Evolutionary conservation across 2,113 vertebrate genomes (phyloP).

Genomic region (Onychorhynchus coronatus): DNA sequence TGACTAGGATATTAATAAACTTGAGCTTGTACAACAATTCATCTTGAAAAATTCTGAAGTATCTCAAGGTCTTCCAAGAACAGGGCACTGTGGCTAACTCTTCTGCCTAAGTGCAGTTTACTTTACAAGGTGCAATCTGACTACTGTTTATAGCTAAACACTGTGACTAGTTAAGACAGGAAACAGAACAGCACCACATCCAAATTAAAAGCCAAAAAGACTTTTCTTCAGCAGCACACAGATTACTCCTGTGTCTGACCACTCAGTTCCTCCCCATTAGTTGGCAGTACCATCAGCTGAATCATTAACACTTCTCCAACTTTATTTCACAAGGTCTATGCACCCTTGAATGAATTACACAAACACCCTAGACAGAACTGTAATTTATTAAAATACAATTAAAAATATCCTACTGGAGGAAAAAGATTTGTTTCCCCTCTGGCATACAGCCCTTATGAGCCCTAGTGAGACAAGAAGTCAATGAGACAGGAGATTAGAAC

Average conservation of each 20-base stretch:
- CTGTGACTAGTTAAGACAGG: not conserved
- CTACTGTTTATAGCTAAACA: constrained; percentile 36
- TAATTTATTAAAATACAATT: not conserved
- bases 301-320: not conserved
- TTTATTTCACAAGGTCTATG: not conserved
- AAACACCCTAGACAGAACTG: not conserved
- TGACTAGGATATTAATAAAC: not conserved
- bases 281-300: not conserved
- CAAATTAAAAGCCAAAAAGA: not conserved
- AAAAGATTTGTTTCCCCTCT: not conserved
- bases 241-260: not conserved
- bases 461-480: not conserved
- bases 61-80: not conserved
- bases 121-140: not conserved
- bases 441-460: not conserved
- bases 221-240: not conserved
- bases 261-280: not conserved
- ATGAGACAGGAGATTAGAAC: not conserved
- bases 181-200: not conserved
- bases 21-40: not conserved
- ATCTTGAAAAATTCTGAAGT: not conserved
- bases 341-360: not conserved
- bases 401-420: not conserved
- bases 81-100: not conserved
- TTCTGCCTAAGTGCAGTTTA: not conserved